phyloP scores from a whole-genome alignment of 2,797 vertebrate species.

The Megaceryle alcyon region DNA sequence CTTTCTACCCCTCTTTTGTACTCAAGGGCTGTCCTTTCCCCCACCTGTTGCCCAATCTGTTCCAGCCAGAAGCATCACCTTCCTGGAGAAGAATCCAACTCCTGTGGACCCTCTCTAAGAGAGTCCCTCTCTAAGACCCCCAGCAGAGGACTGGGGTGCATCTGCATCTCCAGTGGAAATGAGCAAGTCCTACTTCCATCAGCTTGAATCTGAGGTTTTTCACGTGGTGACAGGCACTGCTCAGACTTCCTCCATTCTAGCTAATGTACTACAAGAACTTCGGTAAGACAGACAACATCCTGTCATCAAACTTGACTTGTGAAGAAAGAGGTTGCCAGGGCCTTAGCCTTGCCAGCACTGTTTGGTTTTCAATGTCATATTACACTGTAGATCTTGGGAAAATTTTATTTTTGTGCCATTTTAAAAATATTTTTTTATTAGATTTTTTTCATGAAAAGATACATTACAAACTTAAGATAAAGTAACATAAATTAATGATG shows the following conservation, averaged over 20 bases:
- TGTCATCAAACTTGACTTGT: background rate
- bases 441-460: conserved; percentile 22
- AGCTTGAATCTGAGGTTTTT: background rate
- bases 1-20: background rate
- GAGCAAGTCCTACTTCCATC: background rate
- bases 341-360: background rate
- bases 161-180: background rate
- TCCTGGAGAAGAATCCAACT: background rate
- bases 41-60: background rate
- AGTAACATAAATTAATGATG: conserved; percentile 18
- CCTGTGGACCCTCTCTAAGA: background rate
- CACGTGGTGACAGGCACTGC: background rate
- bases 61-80: background rate
- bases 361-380: background rate
- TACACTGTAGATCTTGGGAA: conserved; percentile 4
- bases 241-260: background rate
- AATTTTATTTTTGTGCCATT: conserved; percentile 41
- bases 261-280: background rate
- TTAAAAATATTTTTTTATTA: conserved; percentile 71
- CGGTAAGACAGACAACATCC: background rate
- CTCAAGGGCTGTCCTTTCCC: background rate
- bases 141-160: background rate
- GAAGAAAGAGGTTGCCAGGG: background rate
- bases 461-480: conserved; percentile 54
- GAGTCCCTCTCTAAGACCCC: background rate